Evolutionary conservation across 2,888 invertebrate genomes (phyloP).

Genomic region (Caenorhabditis afra): DNA sequence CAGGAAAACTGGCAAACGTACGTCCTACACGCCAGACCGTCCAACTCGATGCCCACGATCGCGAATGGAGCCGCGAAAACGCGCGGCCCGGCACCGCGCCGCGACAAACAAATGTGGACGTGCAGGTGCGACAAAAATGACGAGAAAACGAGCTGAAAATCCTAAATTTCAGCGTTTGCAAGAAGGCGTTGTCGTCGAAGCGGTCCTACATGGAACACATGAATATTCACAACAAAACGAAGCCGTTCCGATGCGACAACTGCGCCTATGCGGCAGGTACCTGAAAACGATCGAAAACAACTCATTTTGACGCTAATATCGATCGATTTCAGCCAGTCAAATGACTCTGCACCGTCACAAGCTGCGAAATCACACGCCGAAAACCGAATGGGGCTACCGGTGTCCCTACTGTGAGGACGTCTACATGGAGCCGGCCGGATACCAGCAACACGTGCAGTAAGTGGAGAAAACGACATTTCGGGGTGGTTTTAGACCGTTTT

Average conservation of each 20-base stretch:
- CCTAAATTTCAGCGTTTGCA: constrained; percentile 64
- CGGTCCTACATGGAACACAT: constrained; percentile 78
- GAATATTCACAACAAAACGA: constrained; percentile 73
- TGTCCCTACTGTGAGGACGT: constrained; percentile 78
- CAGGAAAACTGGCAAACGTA: constrained; percentile 46
- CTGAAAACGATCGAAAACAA: background rate
- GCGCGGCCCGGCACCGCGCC: too few species aligned
- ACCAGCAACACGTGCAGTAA: constrained; percentile 79
- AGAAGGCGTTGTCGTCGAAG: constrained; percentile 78
- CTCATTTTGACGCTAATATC: constrained; percentile 19
- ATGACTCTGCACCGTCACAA: constrained; percentile 80
- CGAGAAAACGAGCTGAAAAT: constrained; percentile 13
- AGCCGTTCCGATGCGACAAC: constrained; percentile 78
- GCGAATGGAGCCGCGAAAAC: too few species aligned
- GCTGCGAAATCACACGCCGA: constrained; percentile 77
- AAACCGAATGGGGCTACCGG: constrained; percentile 77
- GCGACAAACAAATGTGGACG: constrained; percentile 30
- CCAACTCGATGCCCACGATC: background rate
- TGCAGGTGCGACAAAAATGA: constrained; percentile 12
- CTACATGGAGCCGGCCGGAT: constrained; percentile 80
- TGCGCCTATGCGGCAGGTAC: constrained; percentile 80
- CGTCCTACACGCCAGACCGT: constrained; percentile 25
- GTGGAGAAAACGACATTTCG: constrained; percentile 26
- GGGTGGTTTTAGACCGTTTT: background rate
- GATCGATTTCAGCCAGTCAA: constrained; percentile 78